Evolutionary conservation across 2,888 invertebrate genomes (phyloP).

Genomic region (Drosophila parthenogenetica): DNA sequence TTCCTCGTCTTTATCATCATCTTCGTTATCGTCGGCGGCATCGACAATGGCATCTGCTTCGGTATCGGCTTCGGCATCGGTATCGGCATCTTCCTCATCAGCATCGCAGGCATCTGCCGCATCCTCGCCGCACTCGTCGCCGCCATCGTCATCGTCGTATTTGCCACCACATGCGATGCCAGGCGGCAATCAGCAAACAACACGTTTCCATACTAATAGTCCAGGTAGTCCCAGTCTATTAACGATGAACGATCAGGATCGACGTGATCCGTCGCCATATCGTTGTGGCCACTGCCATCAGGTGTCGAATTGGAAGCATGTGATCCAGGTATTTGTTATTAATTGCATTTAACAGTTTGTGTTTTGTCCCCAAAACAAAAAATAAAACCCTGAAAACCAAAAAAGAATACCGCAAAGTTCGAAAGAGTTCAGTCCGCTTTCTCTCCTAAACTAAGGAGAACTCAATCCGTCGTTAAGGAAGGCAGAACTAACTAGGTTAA

Average conservation of each 20-base stretch:
- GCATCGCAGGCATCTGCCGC: conserved; percentile 52
- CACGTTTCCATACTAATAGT: conserved; percentile 74
- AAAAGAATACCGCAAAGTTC: not conserved
- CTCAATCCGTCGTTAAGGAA: not conserved
- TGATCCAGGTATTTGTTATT: conserved; percentile 89
- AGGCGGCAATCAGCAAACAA: conserved; percentile 42
- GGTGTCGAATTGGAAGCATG: conserved; percentile 94
- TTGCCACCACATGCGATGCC: conserved; percentile 43
- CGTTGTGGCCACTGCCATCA: conserved; percentile 93
- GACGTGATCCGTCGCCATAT: conserved; percentile 87
- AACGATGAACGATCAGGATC: conserved; percentile 83
- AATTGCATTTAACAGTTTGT: conserved; percentile 68
- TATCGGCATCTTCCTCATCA: conserved; percentile 58
- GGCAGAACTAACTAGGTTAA: no score
- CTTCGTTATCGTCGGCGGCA: conserved; percentile 45
- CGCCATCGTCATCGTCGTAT: conserved; percentile 59
- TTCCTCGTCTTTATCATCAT: conserved; percentile 53
- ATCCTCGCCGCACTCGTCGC: conserved; percentile 54
- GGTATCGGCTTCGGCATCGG: conserved; percentile 37
- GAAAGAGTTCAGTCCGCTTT: conserved; percentile 10
- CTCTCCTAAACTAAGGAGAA: no score
- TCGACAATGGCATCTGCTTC: conserved; percentile 31
- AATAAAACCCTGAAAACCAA: not conserved
- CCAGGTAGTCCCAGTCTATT: conserved; percentile 76
- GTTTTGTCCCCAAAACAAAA: conserved; percentile 55